These are phyloP conservation scores for Notospermus geniculatus DNA, from an alignment of 1,140 invertebrate genomes.

Conservation along the genomic window DNA sequence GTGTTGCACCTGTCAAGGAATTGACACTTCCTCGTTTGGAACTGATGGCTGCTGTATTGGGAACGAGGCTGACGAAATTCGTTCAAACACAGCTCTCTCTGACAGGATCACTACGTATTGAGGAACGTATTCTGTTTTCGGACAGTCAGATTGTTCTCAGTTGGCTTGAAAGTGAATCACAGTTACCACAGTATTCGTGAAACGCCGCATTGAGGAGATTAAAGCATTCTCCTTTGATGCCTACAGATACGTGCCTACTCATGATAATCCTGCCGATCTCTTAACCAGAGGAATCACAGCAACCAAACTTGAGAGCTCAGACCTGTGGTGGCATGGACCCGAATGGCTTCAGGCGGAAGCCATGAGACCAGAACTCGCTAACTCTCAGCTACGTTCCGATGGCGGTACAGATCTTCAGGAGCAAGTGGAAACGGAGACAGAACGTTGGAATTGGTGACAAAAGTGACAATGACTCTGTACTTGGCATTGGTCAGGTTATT, in stretches of 20 bases:
- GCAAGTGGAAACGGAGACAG: neutral
- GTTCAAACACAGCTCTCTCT: neutral
- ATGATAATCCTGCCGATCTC: constrained; percentile 18
- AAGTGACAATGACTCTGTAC: neutral
- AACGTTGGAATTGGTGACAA: neutral
- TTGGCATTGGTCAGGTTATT: neutral
- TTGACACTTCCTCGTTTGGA: constrained; percentile 22
- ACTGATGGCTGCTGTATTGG: constrained; percentile 22
- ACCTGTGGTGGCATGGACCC: neutral
- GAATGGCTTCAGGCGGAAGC: neutral
- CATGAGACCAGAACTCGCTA: neutral
- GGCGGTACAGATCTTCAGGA: neutral
- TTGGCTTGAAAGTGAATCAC: constrained; percentile 16
- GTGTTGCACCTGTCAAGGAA: constrained; percentile 19
- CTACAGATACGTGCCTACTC: constrained; percentile 17
- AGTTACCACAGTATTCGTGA: constrained; percentile 20
- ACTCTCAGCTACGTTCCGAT: neutral
- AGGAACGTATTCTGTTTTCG: constrained; percentile 15
- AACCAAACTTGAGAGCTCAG: neutral
- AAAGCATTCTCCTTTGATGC: neutral
- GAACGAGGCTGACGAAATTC: constrained; percentile 16
- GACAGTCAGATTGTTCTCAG: constrained; percentile 26
- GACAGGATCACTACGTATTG: constrained; percentile 1
- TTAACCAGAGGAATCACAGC: constrained; percentile 14
- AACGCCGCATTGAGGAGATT: constrained; percentile 16